These are phyloP conservation scores for Neomorphus geoffroyi DNA, from an alignment of 2,797 vertebrate species.

Conservation along the genomic window DNA sequence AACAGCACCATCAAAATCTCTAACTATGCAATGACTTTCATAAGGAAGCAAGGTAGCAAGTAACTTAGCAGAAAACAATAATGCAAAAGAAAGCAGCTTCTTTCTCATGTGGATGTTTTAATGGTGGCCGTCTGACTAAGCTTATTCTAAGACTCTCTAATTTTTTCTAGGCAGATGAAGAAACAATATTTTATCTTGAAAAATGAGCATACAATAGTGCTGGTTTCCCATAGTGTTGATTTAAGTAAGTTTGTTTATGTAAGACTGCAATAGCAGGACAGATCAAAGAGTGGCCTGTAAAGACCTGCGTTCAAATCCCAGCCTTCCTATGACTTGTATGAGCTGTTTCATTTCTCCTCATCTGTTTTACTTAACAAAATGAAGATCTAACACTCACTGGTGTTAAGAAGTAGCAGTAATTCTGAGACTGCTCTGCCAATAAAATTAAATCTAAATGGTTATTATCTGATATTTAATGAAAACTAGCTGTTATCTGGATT, in stretches of 20 bases:
- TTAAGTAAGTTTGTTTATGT: neutral
- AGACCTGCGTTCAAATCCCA: neutral
- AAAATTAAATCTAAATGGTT: neutral
- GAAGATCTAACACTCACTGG: neutral
- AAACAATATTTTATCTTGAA: neutral
- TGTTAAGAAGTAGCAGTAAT: neutral
- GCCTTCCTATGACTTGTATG: neutral
- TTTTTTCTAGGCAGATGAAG: neutral
- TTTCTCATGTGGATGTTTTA: neutral
- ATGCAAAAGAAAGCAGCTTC: neutral
- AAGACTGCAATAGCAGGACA: neutral
- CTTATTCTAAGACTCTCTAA: neutral
- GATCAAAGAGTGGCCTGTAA: neutral
- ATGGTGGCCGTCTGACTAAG: neutral
- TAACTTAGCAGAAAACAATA: neutral
- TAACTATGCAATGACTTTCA: neutral
- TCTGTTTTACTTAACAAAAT: neutral
- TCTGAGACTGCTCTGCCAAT: neutral
- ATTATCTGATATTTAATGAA: neutral
- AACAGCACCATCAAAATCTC: neutral
- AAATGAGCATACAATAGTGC: neutral
- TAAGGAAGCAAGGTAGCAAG: neutral
- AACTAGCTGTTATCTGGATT: neutral
- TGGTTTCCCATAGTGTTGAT: neutral
- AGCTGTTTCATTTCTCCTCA: neutral